Conservation (phyloP, 2,797 vertebrate species). For the Limosa lapponica region DNA sequence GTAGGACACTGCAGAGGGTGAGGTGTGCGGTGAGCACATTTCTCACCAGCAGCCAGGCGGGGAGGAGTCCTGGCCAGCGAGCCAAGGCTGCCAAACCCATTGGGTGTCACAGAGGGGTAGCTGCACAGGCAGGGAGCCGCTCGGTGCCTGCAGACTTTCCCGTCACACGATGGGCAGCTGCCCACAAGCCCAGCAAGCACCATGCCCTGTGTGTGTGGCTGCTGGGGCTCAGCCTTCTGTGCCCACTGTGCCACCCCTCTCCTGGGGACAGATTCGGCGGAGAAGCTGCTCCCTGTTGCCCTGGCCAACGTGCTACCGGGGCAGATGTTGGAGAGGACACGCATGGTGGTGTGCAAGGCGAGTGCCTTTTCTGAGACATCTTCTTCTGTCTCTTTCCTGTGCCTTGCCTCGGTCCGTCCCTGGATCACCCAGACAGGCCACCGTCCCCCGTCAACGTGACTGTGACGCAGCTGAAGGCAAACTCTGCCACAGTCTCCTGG, state of each 20-base stretch:
- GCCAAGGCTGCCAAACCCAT: not conserved
- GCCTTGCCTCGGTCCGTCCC: not conserved
- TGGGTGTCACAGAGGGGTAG: not conserved
- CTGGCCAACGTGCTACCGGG: not conserved
- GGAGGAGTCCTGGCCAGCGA: not conserved
- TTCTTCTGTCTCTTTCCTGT: slow-evolving; percentile 31
- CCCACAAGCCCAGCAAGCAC: not conserved
- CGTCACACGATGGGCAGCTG: not conserved
- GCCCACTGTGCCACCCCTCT: not conserved
- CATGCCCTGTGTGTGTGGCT: accelerated
- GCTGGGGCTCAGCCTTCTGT: not conserved
- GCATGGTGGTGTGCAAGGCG: not conserved
- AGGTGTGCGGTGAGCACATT: not conserved
- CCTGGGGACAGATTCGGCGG: not conserved
- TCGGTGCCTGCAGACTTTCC: not conserved
- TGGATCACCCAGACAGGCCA: slow-evolving; percentile 85
- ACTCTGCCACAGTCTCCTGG: slow-evolving; percentile 96
- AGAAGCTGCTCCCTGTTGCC: not conserved
- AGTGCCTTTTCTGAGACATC: not conserved
- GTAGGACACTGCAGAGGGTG: not conserved
- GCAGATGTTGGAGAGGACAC: not conserved
- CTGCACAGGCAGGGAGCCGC: not conserved
- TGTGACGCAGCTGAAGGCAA: slow-evolving; percentile 91
- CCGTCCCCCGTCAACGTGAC: slow-evolving; percentile 96
- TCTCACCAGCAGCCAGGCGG: not conserved